These are phyloP conservation scores for Hycleus cichorii DNA, from an alignment of 1,140 invertebrate species.

Conservation along the genomic window DNA sequence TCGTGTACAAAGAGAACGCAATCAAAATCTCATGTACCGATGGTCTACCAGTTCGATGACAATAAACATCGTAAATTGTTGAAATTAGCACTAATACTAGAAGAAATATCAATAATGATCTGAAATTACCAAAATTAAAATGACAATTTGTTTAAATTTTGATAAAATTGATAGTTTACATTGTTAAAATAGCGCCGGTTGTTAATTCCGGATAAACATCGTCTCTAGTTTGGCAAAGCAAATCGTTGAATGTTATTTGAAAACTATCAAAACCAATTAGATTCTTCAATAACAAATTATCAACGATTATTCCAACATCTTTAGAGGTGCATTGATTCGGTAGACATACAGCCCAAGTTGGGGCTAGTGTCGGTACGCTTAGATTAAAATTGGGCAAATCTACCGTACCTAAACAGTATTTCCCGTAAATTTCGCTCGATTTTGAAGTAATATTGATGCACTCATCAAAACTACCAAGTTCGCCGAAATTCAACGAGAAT, in stretches of 20 bases:
- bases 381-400: neutral
- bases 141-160: neutral
- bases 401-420: slow-evolving; percentile 26
- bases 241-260: slow-evolving; percentile 1
- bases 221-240: slow-evolving; percentile 18
- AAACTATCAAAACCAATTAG: neutral
- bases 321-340: slow-evolving; percentile 18
- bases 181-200: slow-evolving; percentile 15
- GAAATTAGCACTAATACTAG: slow-evolving; percentile 2
- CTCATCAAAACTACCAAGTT: slow-evolving; percentile 31
- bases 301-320: slow-evolving; percentile 8
- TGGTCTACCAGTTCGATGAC: neutral
- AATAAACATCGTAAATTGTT: slow-evolving; percentile 22
- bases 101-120: slow-evolving; percentile 19
- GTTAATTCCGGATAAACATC: slow-evolving; percentile 8
- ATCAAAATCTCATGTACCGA: slow-evolving; percentile 16
- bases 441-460: slow-evolving; percentile 20
- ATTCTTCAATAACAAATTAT: neutral
- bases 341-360: slow-evolving; percentile 22
- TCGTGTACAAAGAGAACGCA: slow-evolving; percentile 40
- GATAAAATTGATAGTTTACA: slow-evolving; percentile 14
- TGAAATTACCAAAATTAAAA: slow-evolving; percentile 8
- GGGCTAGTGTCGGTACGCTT: neutral
- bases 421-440: slow-evolving; percentile 18
- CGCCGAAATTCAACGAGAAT: slow-evolving; percentile 20